Evolutionary conservation across 53 echinoderm and acorn worm genomes (phyloP).

Genomic region (Henricia sp.): DNA sequence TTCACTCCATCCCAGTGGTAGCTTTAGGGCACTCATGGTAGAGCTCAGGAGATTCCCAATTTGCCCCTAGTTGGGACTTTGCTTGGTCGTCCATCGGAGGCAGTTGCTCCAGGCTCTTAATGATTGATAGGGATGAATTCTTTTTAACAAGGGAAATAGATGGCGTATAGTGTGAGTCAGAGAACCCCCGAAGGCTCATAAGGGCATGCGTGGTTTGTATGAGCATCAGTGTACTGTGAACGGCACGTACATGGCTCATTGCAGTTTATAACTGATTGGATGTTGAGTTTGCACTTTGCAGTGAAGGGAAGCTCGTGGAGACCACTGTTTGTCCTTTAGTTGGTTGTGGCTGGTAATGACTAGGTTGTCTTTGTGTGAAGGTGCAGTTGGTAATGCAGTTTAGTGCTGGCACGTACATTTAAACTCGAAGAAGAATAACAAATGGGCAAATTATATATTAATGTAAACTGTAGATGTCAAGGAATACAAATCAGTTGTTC

Average conservation of each 20-base stretch:
- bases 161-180: slow-evolving; percentile 40
- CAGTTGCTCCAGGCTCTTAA: neutral
- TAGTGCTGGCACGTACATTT: no score
- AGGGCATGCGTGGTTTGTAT: slow-evolving; percentile 17
- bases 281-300: slow-evolving; percentile 3
- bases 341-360: slow-evolving; percentile 3
- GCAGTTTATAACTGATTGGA: slow-evolving; percentile 22
- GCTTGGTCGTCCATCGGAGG: slow-evolving; percentile 11
- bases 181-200: slow-evolving; percentile 42
- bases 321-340: slow-evolving; percentile 30
- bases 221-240: slow-evolving; percentile 6
- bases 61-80: slow-evolving; percentile 9
- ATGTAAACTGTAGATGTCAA: no score
- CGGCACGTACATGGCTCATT: slow-evolving; percentile 13
- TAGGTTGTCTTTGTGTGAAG: neutral
- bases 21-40: slow-evolving; percentile 1
- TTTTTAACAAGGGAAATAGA: neutral
- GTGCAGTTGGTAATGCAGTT: no score
- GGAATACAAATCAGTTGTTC: no score
- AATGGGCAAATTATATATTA: no score
- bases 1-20: neutral
- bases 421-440: no score
- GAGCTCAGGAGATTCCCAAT: slow-evolving; percentile 38
- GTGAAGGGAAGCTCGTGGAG: neutral
- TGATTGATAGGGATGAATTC: slow-evolving; percentile 34